Conservation (phyloP, 2,113 vertebrate species). For the Gobius niger region DNA sequence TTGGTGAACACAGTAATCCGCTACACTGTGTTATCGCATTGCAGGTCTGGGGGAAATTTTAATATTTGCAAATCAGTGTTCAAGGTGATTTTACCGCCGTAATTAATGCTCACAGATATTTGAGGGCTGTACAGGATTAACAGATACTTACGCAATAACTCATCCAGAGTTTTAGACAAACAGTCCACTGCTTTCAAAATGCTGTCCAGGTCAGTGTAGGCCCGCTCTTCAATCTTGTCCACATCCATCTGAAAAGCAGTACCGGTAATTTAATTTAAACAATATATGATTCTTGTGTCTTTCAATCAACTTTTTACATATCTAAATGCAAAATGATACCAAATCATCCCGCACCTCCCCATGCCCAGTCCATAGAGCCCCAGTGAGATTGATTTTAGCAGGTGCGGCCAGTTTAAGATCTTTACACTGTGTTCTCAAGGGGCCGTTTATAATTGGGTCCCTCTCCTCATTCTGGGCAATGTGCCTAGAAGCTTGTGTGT, state of each 20-base stretch:
- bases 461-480: too few relatives aligned
- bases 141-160: constrained; percentile 62
- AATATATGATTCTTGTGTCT: too few relatives aligned
- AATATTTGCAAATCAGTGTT: constrained; percentile 60
- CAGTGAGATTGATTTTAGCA: too few relatives aligned
- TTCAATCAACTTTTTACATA: too few relatives aligned
- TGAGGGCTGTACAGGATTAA: neutral
- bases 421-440: too few relatives aligned
- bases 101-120: constrained; percentile 22
- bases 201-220: constrained; percentile 42
- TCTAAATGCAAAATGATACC: too few relatives aligned
- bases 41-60: constrained; percentile 50
- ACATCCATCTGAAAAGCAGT: constrained; percentile 64
- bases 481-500: too few relatives aligned
- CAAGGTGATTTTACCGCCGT: constrained; percentile 8
- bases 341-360: too few relatives aligned
- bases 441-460: too few relatives aligned
- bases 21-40: constrained; percentile 33
- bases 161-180: constrained; percentile 58
- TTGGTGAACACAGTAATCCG: constrained; percentile 29
- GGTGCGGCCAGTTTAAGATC: too few relatives aligned
- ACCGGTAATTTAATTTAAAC: too few relatives aligned
- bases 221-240: constrained; percentile 13
- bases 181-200: constrained; percentile 61
- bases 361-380: too few relatives aligned